Evolutionary conservation across 2,113 vertebrate genomes (phyloP).

Genomic region (Irena cyanogastra): DNA sequence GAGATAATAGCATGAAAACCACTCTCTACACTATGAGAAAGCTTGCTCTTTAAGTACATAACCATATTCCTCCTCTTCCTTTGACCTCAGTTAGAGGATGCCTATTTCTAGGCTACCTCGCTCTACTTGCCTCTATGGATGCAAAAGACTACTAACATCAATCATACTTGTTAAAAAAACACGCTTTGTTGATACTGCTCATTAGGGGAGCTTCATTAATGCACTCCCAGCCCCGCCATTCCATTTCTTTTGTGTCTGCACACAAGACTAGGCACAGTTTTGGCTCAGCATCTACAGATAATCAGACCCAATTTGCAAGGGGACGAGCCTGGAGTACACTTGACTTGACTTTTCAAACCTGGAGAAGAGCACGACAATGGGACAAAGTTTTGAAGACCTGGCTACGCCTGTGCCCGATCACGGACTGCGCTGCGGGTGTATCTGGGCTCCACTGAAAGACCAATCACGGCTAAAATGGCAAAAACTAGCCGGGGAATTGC

Average conservation of each 20-base stretch:
- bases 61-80: not conserved
- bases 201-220: not conserved
- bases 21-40: not conserved
- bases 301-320: not conserved
- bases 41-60: not conserved
- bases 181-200: not conserved
- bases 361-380: not conserved
- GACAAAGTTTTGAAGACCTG: not conserved
- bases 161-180: accelerated
- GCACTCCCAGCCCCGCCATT: not conserved
- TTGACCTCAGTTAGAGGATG: not conserved
- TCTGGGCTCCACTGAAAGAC: not conserved
- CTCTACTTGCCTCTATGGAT: not conserved
- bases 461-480: not conserved
- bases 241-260: not conserved
- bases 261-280: not conserved
- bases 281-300: not conserved
- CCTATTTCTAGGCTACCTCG: not conserved
- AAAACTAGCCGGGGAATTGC: not conserved
- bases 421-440: no score
- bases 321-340: not conserved
- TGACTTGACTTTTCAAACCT: not conserved
- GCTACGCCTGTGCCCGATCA: accelerated
- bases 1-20: not conserved
- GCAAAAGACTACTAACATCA: not conserved